These are phyloP conservation scores for Lasioglossum vierecki DNA, from an alignment of 2,888 invertebrate species.

Conservation along the genomic window DNA sequence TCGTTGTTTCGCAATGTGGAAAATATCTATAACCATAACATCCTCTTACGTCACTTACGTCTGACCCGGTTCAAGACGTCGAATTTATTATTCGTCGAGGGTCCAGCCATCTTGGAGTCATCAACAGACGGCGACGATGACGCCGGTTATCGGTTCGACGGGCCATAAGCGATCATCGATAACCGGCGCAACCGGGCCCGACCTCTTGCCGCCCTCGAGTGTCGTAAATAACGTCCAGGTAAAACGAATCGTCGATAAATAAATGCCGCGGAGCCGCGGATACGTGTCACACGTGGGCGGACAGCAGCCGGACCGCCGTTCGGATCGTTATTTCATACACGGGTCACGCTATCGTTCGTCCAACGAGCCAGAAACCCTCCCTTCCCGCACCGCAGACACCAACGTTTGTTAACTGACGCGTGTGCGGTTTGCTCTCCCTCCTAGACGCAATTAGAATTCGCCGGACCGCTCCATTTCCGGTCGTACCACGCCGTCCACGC, in stretches of 20 bases:
- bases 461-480: neutral
- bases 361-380: neutral
- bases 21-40: too few relatives aligned
- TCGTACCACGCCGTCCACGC: neutral
- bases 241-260: slow-evolving; percentile 75
- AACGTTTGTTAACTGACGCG: slow-evolving; percentile 39
- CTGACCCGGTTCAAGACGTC: too few relatives aligned
- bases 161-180: slow-evolving; percentile 35
- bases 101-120: neutral
- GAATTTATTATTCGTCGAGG: too few relatives aligned
- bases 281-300: slow-evolving; percentile 67
- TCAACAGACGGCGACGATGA: neutral
- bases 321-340: slow-evolving; percentile 71
- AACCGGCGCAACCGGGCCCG: slow-evolving; percentile 37
- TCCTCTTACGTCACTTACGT: too few relatives aligned
- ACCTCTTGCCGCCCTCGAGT: slow-evolving; percentile 56
- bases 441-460: slow-evolving; percentile 42
- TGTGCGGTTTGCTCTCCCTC: slow-evolving; percentile 39
- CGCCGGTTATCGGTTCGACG: neutral
- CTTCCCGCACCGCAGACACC: neutral
- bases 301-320: slow-evolving; percentile 43
- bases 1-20: too few relatives aligned
- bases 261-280: slow-evolving; percentile 68
- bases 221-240: slow-evolving; percentile 63
- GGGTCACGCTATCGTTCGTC: slow-evolving; percentile 51